Conservation (phyloP, 2,888 invertebrate species). For the Drosophila kambysellisi region DNA sequence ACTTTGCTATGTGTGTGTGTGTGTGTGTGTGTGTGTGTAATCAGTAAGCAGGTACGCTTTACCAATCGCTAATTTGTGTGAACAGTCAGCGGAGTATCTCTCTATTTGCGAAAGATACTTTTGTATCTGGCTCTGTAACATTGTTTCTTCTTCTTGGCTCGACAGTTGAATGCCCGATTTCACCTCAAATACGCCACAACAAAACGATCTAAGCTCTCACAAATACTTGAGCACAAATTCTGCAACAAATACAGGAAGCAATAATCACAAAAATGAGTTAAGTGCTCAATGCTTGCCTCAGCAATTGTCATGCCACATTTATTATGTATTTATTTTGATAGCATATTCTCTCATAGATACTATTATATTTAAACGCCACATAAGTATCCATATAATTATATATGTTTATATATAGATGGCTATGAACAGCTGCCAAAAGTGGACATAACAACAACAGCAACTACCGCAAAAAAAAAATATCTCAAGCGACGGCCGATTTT, state of each 20-base stretch:
- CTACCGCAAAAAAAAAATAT: constrained; percentile 2
- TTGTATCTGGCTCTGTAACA: constrained; percentile 23
- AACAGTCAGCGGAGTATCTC: constrained; percentile 56
- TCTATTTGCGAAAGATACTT: constrained; percentile 63
- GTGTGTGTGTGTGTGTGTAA: constrained; percentile 45
- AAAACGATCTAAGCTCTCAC: constrained; percentile 26
- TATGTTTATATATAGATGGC: constrained; percentile 3
- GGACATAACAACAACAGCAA: constrained; percentile 20
- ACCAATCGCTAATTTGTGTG: constrained; percentile 70
- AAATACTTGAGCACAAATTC: constrained; percentile 35
- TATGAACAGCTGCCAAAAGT: constrained; percentile 32
- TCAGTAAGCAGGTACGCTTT: constrained; percentile 65
- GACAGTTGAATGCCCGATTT: constrained; percentile 66
- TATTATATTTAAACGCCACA: constrained; percentile 18
- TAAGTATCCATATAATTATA: constrained; percentile 27
- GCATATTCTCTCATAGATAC: constrained; percentile 35
- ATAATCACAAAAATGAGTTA: constrained; percentile 41
- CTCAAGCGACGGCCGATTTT: constrained; percentile 20
- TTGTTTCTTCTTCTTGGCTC: constrained; percentile 40
- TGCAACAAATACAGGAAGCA: constrained; percentile 63
- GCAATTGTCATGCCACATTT: constrained; percentile 24
- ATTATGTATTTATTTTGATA: constrained; percentile 31
- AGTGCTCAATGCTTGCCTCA: constrained; percentile 37
- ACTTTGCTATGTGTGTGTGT: constrained; percentile 22
- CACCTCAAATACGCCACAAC: constrained; percentile 60